Evolutionary conservation across 2,797 vertebrate species (phyloP), one percentile per base, ranked within the genome.

Genomic region (Erpetoichthys calabaricus): DNA sequence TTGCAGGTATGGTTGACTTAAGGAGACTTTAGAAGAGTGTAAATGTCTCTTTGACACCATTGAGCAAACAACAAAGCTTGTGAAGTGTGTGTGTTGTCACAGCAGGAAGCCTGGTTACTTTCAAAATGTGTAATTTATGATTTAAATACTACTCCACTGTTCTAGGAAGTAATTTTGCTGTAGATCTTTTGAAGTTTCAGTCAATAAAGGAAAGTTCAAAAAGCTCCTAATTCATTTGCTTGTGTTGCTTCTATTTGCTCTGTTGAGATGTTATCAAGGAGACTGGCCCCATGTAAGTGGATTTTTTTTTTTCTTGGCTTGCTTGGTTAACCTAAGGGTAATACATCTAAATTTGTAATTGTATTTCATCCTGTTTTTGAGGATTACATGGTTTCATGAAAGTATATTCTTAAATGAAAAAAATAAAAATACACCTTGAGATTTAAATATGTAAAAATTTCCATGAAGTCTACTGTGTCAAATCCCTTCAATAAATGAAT

Each of bases 1-100:
- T 75, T 67, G 70, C 68, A 67, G 74, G 67, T 74, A 68, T 42
- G 44, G 42, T 60, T 51, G 42, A 56, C 49, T 55, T 72, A 68
- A 63, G 61, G 66, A 74, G 73, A 76, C 77, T 76, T 6, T 7
- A 49, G n/a, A 7, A 49, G 3, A 49, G n/a, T 49, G 47, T 49
- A 49, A 49, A 49, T 7, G 7, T 7, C 47, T 49, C 5, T n/a
- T 49, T 49, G 1, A 7, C 3, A 49, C 25, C 25, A 25, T 25
- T 25, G 25, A 25, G 25, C 25, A 60, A 55, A 55, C 45, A n/a
- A 55, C 43, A 52, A 25, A 25, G 25, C 25, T 25, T 49, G n/a
- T n/a, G n/a, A n/a, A 7, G n/a, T 50, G 10, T 9, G 7, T 10
- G 51, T 45, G 25, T 53, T 54, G 51, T 47, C 44, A 41, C 45